These are phyloP conservation scores for Neofelis nebulosa DNA, from an alignment of 2,113 vertebrate genomes.

Conservation along the genomic window DNA sequence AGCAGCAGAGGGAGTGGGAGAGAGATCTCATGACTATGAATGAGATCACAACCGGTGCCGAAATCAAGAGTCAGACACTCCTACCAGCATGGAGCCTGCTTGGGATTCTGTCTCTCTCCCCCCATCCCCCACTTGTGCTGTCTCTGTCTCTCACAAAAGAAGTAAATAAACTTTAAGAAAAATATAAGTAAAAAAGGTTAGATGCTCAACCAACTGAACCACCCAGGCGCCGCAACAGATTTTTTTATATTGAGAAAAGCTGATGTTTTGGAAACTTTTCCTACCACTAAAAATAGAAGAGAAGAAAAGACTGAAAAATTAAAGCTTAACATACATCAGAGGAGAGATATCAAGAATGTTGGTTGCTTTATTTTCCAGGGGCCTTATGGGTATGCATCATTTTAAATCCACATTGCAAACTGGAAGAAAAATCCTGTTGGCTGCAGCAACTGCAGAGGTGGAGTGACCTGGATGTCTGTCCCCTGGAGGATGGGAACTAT, in stretches of 20 bases:
- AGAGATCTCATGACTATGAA: no score
- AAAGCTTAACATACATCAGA: slow-evolving; percentile 15
- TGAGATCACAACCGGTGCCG: no score
- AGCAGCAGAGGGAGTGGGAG: no score
- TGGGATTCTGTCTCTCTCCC: no score
- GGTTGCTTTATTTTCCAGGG: slow-evolving; percentile 87
- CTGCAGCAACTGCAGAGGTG: slow-evolving; percentile 96
- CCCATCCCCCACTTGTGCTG: no score
- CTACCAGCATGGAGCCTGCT: no score
- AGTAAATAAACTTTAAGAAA: no score
- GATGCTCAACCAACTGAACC: no score
- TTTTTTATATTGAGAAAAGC: slow-evolving; percentile 73
- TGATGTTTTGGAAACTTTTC: slow-evolving; percentile 48
- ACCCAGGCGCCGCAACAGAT: no score
- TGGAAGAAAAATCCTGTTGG: slow-evolving; percentile 97
- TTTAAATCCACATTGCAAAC: slow-evolving; percentile 98
- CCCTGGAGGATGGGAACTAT: slow-evolving; percentile 98
- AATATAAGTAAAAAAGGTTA: no score
- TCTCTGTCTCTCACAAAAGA: no score
- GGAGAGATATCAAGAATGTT: slow-evolving; percentile 42
- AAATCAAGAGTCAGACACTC: no score
- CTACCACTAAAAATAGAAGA: background rate
- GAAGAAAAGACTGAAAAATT: slow-evolving; percentile 29
- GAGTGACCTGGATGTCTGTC: slow-evolving; percentile 97
- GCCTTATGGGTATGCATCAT: slow-evolving; percentile 99